These are phyloP conservation scores for Chloroceryle inda DNA, from an alignment of 2,797 vertebrate species.

Conservation along the genomic window DNA sequence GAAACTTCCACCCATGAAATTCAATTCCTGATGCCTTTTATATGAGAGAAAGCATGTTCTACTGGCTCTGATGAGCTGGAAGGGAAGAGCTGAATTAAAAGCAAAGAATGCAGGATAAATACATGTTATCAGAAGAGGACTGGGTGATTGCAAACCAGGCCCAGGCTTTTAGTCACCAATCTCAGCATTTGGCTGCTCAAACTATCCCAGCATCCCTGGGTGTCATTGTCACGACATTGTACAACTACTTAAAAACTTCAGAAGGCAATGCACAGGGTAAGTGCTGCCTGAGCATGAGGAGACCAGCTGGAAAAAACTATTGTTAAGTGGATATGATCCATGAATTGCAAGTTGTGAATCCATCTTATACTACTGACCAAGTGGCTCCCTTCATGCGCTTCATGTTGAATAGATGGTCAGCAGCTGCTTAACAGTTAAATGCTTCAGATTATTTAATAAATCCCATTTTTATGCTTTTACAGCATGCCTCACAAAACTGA, in stretches of 20 bases:
- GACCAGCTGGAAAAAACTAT: background rate
- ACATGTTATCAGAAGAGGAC: background rate
- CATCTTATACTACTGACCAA: background rate
- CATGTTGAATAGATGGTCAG: background rate
- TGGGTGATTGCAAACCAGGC: background rate
- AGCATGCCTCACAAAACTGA: background rate
- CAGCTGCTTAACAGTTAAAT: background rate
- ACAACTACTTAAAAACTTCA: background rate
- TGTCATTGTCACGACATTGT: background rate
- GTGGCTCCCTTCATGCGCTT: background rate
- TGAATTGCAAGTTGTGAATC: background rate
- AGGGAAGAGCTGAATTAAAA: conserved; percentile 9
- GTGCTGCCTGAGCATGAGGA: background rate
- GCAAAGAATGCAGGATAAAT: background rate
- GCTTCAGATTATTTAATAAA: background rate
- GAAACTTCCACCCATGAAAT: background rate
- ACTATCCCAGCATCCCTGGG: background rate
- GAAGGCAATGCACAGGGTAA: background rate
- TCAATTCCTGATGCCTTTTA: background rate
- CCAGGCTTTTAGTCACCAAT: background rate
- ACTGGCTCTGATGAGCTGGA: background rate
- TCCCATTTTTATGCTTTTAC: background rate
- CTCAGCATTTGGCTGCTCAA: background rate
- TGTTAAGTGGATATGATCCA: background rate
- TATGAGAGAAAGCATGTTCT: background rate